Percentiles rank a stretch among this genome's conserved stretches.
These are phyloP conservation scores for Telenomus remus DNA, from an alignment of 1,140 invertebrate genomes.

Conservation along the genomic window DNA sequence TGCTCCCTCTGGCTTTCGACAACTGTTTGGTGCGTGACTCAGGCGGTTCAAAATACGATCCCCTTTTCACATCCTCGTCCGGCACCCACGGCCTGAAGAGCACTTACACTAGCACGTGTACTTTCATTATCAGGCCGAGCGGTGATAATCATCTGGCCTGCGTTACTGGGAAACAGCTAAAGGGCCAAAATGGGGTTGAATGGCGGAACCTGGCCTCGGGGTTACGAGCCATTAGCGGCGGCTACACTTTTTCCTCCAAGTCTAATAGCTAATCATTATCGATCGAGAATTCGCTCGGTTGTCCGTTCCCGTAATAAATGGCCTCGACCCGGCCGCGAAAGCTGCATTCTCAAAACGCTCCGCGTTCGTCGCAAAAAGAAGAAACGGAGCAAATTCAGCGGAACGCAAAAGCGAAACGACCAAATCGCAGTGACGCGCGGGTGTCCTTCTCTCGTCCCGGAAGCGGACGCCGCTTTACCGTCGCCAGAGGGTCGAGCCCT, in stretches of 20 bases:
- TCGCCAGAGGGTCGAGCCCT: constrained; percentile 62
- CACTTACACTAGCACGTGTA: constrained; percentile 47
- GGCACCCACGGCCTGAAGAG: constrained; percentile 34
- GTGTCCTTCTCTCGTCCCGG: constrained; percentile 41
- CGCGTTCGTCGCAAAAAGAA: constrained; percentile 1
- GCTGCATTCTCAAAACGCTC: constrained; percentile 5
- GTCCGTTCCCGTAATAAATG: constrained; percentile 13
- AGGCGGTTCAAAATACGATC: constrained; percentile 56
- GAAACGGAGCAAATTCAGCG: constrained; percentile 21
- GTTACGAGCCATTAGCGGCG: constrained; percentile 49
- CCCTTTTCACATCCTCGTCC: constrained; percentile 33
- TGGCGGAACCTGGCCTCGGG: constrained; percentile 43
- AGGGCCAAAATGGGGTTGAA: constrained; percentile 54
- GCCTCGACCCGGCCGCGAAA: not conserved
- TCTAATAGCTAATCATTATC: constrained; percentile 26
- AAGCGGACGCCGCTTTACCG: constrained; percentile 67
- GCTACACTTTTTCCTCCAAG: constrained; percentile 19
- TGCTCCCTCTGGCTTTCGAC: constrained; percentile 10
- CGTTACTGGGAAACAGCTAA: constrained; percentile 45
- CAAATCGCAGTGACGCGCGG: constrained; percentile 14
- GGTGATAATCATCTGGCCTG: constrained; percentile 63
- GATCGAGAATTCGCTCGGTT: constrained; percentile 7
- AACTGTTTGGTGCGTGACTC: constrained; percentile 61
- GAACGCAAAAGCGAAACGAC: constrained; percentile 28
- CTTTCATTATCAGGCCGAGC: constrained; percentile 63